These are phyloP conservation scores for Lasioglossum lativentre DNA, from an alignment of 2,888 invertebrate species.

Conservation along the genomic window DNA sequence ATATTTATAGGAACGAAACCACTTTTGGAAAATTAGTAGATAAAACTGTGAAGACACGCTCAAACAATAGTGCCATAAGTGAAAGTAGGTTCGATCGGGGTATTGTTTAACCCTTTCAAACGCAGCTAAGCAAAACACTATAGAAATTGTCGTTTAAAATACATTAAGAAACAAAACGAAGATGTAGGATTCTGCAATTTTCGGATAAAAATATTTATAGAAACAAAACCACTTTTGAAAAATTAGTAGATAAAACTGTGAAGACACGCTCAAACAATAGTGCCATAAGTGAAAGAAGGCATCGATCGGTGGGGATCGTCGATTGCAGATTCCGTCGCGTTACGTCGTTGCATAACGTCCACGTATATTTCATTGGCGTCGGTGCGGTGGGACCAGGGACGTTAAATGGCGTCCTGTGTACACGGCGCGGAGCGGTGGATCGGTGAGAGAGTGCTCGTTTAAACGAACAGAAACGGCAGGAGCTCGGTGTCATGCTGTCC, in stretches of 20 bases:
- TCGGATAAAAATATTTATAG: too few species aligned
- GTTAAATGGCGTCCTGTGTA: slow-evolving; percentile 36
- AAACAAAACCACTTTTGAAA: too few species aligned
- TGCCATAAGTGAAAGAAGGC: background rate
- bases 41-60: background rate
- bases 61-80: too few species aligned
- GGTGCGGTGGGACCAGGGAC: slow-evolving; percentile 18
- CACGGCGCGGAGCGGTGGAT: background rate
- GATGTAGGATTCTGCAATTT: too few species aligned
- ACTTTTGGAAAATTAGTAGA: background rate
- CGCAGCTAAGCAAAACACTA: too few species aligned
- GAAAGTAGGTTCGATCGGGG: too few species aligned
- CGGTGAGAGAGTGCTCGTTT: slow-evolving; percentile 20
- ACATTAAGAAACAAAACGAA: too few species aligned
- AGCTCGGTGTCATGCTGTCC: slow-evolving; percentile 21
- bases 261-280: too few species aligned
- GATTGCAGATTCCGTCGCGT: slow-evolving; percentile 56
- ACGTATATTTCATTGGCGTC: slow-evolving; percentile 60
- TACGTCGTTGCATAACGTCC: slow-evolving; percentile 31
- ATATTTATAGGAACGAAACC: background rate
- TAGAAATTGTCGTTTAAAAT: too few species aligned
- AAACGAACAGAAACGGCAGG: slow-evolving; percentile 25
- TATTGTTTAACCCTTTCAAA: too few species aligned
- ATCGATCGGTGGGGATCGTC: background rate
- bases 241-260: too few species aligned